A percentile compares a stretch with the other conserved stretches of the same genome.
Evolutionary conservation across 2,113 vertebrate species (phyloP).

Genomic region (Pongo pygmaeus): DNA sequence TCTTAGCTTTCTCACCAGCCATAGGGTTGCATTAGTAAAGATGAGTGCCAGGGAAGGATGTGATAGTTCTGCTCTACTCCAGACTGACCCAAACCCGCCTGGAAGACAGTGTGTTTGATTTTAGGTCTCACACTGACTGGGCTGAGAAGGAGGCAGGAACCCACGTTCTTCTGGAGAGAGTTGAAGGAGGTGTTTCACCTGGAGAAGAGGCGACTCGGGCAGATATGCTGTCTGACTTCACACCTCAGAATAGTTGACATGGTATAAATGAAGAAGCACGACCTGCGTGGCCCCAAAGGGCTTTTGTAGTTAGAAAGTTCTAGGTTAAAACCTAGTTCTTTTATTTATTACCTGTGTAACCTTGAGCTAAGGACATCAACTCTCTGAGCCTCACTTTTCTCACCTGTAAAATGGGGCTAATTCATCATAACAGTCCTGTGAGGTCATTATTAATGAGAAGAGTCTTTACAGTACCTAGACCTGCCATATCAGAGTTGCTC

Average conservation of each 20-base stretch:
- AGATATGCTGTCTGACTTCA: neutral
- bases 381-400: slow-evolving; percentile 43
- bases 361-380: slow-evolving; percentile 13
- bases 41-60: neutral
- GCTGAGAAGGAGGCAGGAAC: neutral
- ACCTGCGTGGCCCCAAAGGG: neutral
- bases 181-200: slow-evolving; percentile 32
- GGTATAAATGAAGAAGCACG: neutral
- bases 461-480: neutral
- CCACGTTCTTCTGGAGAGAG: slow-evolving; percentile 5
- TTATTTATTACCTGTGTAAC: slow-evolving; percentile 34
- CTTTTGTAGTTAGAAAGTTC: slow-evolving; percentile 13
- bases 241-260: neutral
- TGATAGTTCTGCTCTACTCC: neutral
- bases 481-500: neutral
- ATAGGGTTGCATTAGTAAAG: neutral
- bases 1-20: neutral
- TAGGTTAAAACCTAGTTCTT: neutral
- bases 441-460: slow-evolving; percentile 29
- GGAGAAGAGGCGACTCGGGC: neutral
- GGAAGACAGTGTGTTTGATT: neutral
- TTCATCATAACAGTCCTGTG: neutral
- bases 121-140: neutral
- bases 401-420: slow-evolving; percentile 33
- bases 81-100: neutral